Conservation (phyloP, 2,888 invertebrate genomes). For the Megamerina dolium region DNA sequence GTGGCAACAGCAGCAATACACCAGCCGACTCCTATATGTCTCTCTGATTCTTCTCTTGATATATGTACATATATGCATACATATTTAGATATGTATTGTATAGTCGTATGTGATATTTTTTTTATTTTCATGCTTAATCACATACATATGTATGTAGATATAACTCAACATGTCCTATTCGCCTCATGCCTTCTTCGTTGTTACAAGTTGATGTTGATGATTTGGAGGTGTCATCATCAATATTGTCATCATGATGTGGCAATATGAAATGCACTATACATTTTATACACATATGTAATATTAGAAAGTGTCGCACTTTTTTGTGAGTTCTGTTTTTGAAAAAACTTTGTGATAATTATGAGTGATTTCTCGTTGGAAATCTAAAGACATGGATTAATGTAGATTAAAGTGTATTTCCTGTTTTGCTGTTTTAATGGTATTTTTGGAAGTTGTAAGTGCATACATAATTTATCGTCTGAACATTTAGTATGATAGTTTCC, state of each 20-base stretch:
- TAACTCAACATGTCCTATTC: slow-evolving; percentile 1
- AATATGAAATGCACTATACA: too few relatives aligned
- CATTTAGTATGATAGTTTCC: too few relatives aligned
- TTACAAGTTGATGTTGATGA: too few relatives aligned
- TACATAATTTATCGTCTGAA: too few relatives aligned
- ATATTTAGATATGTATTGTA: too few relatives aligned
- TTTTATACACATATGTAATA: too few relatives aligned
- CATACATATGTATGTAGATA: background rate
- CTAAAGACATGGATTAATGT: slow-evolving; percentile 2
- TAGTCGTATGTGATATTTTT: too few relatives aligned
- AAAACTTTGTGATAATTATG: slow-evolving; percentile 4
- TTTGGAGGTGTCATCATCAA: background rate
- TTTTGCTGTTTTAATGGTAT: background rate
- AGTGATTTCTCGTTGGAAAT: slow-evolving; percentile 1
- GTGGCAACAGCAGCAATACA: background rate
- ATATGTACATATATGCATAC: too few relatives aligned
- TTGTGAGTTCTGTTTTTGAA: background rate
- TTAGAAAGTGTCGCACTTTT: too few relatives aligned
- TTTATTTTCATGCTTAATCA: background rate
- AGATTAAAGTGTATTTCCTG: slow-evolving; percentile 6
- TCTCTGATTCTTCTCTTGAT: too few relatives aligned
- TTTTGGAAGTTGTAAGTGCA: background rate
- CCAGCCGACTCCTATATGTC: background rate
- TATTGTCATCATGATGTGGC: background rate
- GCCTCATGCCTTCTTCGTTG: too few relatives aligned